phyloP scores from a whole-genome alignment of 2,888 invertebrate genomes.

The Artemia sinica region DNA sequence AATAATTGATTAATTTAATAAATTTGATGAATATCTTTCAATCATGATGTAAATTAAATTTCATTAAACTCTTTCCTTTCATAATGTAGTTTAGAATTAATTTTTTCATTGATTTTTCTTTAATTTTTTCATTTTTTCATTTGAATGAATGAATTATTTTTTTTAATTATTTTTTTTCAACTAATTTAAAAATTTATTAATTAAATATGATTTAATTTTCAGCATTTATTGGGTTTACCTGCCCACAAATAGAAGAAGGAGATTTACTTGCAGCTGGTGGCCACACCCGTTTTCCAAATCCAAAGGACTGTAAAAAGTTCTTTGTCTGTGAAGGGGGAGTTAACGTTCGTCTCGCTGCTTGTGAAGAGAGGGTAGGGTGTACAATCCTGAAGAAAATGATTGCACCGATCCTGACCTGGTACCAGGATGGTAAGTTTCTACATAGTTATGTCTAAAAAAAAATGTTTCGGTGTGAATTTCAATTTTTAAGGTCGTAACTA shows the following conservation, averaged over 20 bases:
- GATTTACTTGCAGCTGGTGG: conserved; percentile 12
- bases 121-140: too few species aligned
- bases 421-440: conserved; percentile 8
- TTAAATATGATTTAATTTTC: conserved; percentile 9
- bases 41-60: too few species aligned
- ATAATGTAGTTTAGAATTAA: neutral
- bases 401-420: conserved; percentile 34
- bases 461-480: too few species aligned
- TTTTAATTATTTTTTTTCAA: neutral
- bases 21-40: too few species aligned
- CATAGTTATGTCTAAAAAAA: too few species aligned
- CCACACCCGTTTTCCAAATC: neutral
- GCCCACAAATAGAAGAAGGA: conserved; percentile 38
- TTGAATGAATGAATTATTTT: too few species aligned
- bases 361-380: conserved; percentile 56
- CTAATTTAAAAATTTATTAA: neutral
- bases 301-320: conserved; percentile 51
- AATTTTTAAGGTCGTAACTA: too few species aligned
- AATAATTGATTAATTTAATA: too few species aligned
- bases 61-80: too few species aligned
- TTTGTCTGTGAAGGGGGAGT: conserved; percentile 54
- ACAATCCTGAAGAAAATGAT: conserved; percentile 48
- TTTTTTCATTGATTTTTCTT: neutral
- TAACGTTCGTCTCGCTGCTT: conserved; percentile 53
- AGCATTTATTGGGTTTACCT: conserved; percentile 60